Conservation (phyloP, 2,888 invertebrate genomes). For the Augochlorella aurata region DNA sequence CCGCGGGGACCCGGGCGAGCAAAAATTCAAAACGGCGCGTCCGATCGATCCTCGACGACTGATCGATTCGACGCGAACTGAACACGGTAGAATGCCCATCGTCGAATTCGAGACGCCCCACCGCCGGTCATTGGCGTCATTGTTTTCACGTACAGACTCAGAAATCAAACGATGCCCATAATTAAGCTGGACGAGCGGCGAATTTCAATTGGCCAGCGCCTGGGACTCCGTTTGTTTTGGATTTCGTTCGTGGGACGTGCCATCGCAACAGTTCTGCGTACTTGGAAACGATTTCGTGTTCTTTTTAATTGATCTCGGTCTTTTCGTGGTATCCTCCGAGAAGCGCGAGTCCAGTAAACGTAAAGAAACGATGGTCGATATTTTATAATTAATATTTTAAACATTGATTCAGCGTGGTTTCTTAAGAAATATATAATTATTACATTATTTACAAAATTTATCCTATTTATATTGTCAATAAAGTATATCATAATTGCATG, state of each 20-base stretch:
- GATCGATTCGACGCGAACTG: conserved; percentile 33
- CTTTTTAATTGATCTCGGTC: not conserved
- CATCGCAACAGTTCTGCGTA: conserved; percentile 5
- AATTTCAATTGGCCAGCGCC: conserved; percentile 35
- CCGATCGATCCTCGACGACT: conserved; percentile 43
- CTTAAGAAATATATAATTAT: too few species aligned
- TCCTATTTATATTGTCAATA: too few species aligned
- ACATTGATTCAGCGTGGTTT: too few species aligned
- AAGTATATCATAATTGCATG: too few species aligned
- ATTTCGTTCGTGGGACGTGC: not conserved
- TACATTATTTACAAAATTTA: too few species aligned
- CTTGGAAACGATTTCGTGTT: not conserved
- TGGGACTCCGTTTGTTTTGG: conserved; percentile 36
- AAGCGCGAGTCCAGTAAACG: not conserved
- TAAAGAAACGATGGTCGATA: too few species aligned
- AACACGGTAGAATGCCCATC: conserved; percentile 41
- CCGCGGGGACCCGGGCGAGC: not conserved
- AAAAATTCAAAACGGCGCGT: conserved; percentile 27
- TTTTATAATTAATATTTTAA: too few species aligned
- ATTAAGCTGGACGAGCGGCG: conserved; percentile 61
- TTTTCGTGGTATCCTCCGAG: not conserved
- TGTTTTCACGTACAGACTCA: conserved; percentile 70
- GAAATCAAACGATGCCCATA: conserved; percentile 78
- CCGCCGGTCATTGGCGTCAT: conserved; percentile 59
- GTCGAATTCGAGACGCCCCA: conserved; percentile 60